Evolutionary conservation across 2,797 vertebrate genomes (phyloP).

Genomic region (Lerista edwardsae): DNA sequence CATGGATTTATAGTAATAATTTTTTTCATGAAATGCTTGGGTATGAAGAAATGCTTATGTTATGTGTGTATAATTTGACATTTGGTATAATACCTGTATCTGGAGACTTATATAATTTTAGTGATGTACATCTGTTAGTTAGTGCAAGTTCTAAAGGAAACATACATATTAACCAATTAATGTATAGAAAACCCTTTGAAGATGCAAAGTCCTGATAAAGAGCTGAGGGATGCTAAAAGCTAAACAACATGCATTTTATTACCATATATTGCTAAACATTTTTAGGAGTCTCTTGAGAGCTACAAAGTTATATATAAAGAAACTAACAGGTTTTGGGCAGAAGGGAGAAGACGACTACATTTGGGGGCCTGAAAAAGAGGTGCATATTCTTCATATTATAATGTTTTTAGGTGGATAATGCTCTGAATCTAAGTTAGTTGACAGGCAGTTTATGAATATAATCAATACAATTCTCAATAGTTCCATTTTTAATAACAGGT

Average conservation of each 20-base stretch:
- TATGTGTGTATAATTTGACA: slow-evolving; percentile 24
- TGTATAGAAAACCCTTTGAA: background rate
- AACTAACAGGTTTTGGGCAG: slow-evolving; percentile 16
- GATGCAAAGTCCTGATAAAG: slow-evolving; percentile 10
- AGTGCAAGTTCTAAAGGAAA: slow-evolving; percentile 29
- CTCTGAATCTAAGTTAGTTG: slow-evolving; percentile 46
- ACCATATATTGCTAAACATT: slow-evolving; percentile 49
- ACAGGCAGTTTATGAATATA: slow-evolving; percentile 59
- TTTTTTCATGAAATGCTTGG: slow-evolving; percentile 30
- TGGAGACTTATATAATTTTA: slow-evolving; percentile 30
- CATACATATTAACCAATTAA: slow-evolving; percentile 29
- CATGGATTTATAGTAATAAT: slow-evolving; percentile 29
- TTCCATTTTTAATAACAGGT: slow-evolving; percentile 66
- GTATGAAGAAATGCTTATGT: slow-evolving; percentile 16
- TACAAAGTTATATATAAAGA: background rate
- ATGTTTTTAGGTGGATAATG: slow-evolving; percentile 48
- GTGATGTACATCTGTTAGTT: slow-evolving; percentile 19
- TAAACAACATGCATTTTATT: slow-evolving; percentile 37
- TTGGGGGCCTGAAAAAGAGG: slow-evolving; percentile 11
- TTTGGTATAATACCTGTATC: slow-evolving; percentile 30
- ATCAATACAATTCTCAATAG: slow-evolving; percentile 57
- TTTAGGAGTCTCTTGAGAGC: slow-evolving; percentile 39
- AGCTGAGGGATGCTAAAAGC: slow-evolving; percentile 28
- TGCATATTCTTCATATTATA: slow-evolving; percentile 22
- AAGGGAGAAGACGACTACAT: background rate